Base-by-base conservation (phyloP, 2,797 vertebrate species). In the Miopithecus talapoin region DNA sequence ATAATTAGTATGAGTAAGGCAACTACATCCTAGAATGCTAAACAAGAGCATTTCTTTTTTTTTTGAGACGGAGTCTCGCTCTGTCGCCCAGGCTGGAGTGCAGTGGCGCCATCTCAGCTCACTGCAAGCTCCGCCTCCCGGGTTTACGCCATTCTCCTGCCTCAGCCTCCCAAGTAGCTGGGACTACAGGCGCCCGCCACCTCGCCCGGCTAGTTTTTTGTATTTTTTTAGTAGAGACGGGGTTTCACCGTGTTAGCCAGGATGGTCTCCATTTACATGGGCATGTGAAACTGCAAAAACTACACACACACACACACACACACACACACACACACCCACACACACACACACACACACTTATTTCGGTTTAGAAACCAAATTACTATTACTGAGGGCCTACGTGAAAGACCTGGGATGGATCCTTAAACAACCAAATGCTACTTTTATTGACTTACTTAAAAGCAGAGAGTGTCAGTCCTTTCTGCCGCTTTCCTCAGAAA, bases 331-430 rank as follows among this genome's bases (percentile, higher is more conserved):
- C 24, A 48, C 61, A 61, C 48, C 41, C 28, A 43, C 10, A 13
- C 26, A 39, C 26, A 43, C 41, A 59, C 28, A 53, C 24, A 48
- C 61, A 61, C 48, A 6, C 1, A 91, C 24, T 76, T 53, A 48
- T 93, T 93, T 95, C 46, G 30, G 1, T 68, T 91, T 90, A 86
- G 39, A 91, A 70, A 57, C 16, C 43, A 97, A 83, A 87, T 90
- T 61, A 55, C 39, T 86, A 4, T 48, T 30, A 39, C 26, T 14
- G 55, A 46, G n/a, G 33, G 33, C 85, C 28, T 36, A 8, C n/a
- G 39, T 26, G 7, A 83, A 94, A 72, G 12, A 30, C 70, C 85
- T n/a, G 21, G 41, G 39, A 36, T 80, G n/a, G 89, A 95, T 92
- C 95, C 46, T 43, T 59, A 53, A 74, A 61, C 36, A 92, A 53